These are phyloP conservation scores for Halcyon badia DNA, from an alignment of 2,797 vertebrate genomes.

Conservation along the genomic window DNA sequence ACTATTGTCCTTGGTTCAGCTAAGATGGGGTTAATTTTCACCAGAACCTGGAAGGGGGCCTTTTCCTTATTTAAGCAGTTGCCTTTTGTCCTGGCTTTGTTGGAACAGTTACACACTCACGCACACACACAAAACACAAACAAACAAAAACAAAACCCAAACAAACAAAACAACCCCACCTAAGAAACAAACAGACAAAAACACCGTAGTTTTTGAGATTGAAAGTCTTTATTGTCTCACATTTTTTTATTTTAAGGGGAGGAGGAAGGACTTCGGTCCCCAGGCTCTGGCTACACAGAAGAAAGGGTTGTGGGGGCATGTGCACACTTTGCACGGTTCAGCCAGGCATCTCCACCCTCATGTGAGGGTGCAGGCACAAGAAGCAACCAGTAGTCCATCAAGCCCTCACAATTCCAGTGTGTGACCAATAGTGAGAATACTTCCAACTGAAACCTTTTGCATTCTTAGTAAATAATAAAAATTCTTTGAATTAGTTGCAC, in stretches of 20 bases:
- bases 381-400: not conserved
- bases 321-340: not conserved
- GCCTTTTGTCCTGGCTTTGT: not conserved
- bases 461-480: not conserved
- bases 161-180: too few relatives aligned
- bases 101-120: not conserved
- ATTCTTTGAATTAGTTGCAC: not conserved
- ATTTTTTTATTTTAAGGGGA: not conserved
- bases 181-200: not conserved
- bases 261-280: not conserved
- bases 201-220: not conserved
- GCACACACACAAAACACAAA: too few relatives aligned
- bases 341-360: not conserved
- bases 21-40: too few relatives aligned
- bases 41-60: too few relatives aligned
- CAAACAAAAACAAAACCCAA: too few relatives aligned
- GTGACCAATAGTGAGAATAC: not conserved
- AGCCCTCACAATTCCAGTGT: not conserved
- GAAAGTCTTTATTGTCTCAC: not conserved
- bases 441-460: not conserved
- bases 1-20: too few relatives aligned
- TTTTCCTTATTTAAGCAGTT: not conserved
- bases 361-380: not conserved
- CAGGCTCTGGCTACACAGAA: not conserved
- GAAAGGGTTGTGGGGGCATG: not conserved